Evolutionary conservation across 2,888 invertebrate genomes (phyloP).

Genomic region (Onchidella celtica): DNA sequence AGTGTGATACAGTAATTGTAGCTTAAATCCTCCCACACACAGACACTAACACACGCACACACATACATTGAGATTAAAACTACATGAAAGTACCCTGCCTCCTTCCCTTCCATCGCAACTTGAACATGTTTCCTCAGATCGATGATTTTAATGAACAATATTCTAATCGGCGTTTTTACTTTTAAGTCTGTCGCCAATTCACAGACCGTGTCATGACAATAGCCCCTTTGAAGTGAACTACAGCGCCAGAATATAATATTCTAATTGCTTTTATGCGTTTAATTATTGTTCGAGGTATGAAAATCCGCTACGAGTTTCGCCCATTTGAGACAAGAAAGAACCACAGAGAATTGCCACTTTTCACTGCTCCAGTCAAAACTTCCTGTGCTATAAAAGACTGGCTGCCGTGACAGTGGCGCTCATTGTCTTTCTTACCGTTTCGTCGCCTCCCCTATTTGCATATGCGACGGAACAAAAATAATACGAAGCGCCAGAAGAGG

Average conservation of each 20-base stretch:
- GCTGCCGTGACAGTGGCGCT: background rate
- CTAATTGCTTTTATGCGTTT: background rate
- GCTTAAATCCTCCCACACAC: background rate
- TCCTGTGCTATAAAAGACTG: background rate
- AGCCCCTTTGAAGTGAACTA: too few relatives aligned
- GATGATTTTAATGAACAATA: too few relatives aligned
- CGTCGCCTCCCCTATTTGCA: background rate
- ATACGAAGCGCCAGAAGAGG: background rate
- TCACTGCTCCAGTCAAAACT: background rate
- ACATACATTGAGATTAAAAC: background rate
- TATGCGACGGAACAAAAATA: background rate
- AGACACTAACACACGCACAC: constrained; percentile 10
- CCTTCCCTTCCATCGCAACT: too few relatives aligned
- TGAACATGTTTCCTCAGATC: too few relatives aligned
- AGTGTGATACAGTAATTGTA: too few relatives aligned
- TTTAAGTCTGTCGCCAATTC: too few relatives aligned
- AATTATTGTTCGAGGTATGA: background rate
- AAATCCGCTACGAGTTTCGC: background rate
- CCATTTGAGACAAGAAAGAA: background rate
- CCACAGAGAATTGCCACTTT: background rate
- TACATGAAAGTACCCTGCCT: too few relatives aligned
- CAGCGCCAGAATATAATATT: too few relatives aligned
- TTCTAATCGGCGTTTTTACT: too few relatives aligned
- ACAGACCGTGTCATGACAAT: too few relatives aligned
- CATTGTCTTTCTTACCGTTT: background rate